Evolutionary conservation across 2,888 invertebrate species (phyloP), one percentile per base, ranked within the genome.

Genomic region (Rhamnusium bicolor): DNA sequence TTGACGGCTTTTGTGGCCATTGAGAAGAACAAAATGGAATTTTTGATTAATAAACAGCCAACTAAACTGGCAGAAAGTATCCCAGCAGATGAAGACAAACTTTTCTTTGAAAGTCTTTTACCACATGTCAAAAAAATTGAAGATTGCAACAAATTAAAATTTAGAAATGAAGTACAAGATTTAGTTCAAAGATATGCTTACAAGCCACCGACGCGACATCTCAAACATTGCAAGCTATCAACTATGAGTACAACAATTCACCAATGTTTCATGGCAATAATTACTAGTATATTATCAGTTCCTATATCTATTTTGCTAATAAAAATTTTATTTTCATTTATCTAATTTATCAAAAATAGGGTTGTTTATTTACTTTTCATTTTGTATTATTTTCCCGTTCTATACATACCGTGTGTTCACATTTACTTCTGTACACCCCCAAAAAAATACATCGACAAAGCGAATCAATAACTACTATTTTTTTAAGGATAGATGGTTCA

Each of bases 91-190:
- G 54, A 18, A 1, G 49, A 19, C 54, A 54, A 24, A 19, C 19
- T 54, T 0, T 21, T 54, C 19, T 54, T 54, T 54, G 51, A 65
- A 6, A 65, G 65, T 24, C n/a, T n/a, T n/a, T n/a, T n/a, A n/a
- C n/a, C 65, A 2, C 19, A 49, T 29, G 65, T 65, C 2, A 65
- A 29, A 49, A 65, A 51, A 65, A 51, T 65, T 24, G 2, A 49
- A 14, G 51, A 49, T 18, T 6, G 14, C 29, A 10, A 51, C n/a
- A 51, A 1, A 8, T n/a, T 65, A 16, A 51, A 65, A 51, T 65
- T 65, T 51, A 65, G 65, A 65, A 65, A 65, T 49, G 65, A 18
- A n/a, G 29, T 65, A 7, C 65, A 65, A 24, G 27, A 12, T 51
- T 65, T 51, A 51, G 65, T 65, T 3, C 29, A 65, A 29, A 65